Conservation (phyloP, 2,888 invertebrate species). For the Holacanthella duospinosa region DNA sequence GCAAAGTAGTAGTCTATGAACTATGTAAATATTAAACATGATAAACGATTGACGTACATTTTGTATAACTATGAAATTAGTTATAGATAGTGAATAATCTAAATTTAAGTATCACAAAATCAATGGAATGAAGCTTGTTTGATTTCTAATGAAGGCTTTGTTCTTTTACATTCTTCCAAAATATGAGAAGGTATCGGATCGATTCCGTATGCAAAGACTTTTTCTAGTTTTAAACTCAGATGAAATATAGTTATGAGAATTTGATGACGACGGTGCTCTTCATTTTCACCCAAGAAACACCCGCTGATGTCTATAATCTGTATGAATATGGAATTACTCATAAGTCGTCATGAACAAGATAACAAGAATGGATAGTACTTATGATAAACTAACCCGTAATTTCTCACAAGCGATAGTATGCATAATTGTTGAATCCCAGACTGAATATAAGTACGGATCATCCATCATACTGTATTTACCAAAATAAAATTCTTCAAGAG, state of each 20-base stretch:
- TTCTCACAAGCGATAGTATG: neutral
- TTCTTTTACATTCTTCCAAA: neutral
- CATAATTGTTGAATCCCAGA: neutral
- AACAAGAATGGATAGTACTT: too few relatives aligned
- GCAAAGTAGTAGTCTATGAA: too few relatives aligned
- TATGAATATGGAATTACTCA: neutral
- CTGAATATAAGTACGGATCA: neutral
- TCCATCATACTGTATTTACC: conserved; percentile 29
- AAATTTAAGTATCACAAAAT: neutral
- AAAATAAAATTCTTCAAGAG: conserved; percentile 34
- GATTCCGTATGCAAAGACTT: neutral
- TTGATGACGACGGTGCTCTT: neutral
- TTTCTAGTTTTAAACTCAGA: neutral
- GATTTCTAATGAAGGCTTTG: neutral
- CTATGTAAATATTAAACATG: too few relatives aligned
- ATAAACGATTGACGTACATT: too few relatives aligned
- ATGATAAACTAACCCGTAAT: too few relatives aligned
- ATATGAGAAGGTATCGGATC: too few relatives aligned
- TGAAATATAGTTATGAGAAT: too few relatives aligned
- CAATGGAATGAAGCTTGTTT: too few relatives aligned
- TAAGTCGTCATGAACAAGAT: neutral
- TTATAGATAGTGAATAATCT: too few relatives aligned
- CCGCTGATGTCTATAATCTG: neutral
- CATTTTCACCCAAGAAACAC: neutral
- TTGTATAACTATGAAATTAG: too few relatives aligned